Evolutionary conservation across 2,888 invertebrate species (phyloP), one percentile per base, ranked within the genome.

Genomic region (Gibbula magus): DNA sequence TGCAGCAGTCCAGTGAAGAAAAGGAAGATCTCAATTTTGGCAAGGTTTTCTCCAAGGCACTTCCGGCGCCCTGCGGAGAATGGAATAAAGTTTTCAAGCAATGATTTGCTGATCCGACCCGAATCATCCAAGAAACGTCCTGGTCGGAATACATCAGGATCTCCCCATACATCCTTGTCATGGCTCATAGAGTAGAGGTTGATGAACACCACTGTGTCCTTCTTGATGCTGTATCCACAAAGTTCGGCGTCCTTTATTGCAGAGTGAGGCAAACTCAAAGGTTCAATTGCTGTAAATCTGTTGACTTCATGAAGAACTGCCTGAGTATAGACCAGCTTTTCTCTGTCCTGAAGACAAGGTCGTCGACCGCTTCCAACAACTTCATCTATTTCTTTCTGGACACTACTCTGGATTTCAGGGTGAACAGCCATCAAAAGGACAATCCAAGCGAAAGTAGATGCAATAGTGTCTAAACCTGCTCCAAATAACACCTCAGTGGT

Each of bases 401-500:
- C 82, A 16, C 76, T 77, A 29, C 74, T 32, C 74, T 86, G 89
- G 29, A 84, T 78, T n/a, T n/a, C n/a, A n/a, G n/a, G n/a, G n/a
- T n/a, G n/a, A n/a, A n/a, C n/a, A n/a, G n/a, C n/a, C n/a, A 88
- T 81, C 74, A 82, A 85, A 2, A 88, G 79, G 16, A 86, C 61
- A 0, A 77, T 29, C 86, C 87, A 89, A 7, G 75, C 39, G 16
- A 89, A 18, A 8, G 86, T 78, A 8, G 75, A 78, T 18, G 84
- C 79, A 4, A 87, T 80, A 4, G 88, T 89, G 54, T 88, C 88
- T 29, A 86, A 79, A 0, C 89, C 89, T 67, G 88, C 88, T 35
- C 85, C 86, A 16, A 88, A 80, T 51, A 87, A 79, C 8, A 84
- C 86, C 32, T 79, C 78, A 10, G 86, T 20, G 16, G 22, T 66